A percentile compares a stretch with the other conserved stretches of the same genome.
phyloP scores from a whole-genome alignment of 1,140 invertebrate species.

The Uloborus diversus region DNA sequence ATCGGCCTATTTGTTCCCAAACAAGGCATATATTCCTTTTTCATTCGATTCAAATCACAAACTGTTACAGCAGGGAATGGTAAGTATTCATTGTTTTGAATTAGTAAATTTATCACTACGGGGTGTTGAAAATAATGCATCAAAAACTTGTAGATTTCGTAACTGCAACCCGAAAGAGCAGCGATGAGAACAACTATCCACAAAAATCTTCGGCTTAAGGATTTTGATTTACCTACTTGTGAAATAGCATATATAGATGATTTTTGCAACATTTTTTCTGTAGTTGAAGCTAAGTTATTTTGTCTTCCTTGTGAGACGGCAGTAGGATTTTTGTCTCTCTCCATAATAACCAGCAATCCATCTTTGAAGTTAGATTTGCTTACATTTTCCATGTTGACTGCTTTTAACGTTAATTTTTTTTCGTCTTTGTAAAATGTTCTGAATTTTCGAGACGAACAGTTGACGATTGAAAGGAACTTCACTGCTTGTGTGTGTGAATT shows the following conservation, averaged over 20 bases:
- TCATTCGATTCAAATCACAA: slow-evolving; percentile 15
- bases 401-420: no score
- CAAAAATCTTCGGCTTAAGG: neutral
- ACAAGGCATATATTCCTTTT: neutral
- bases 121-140: neutral
- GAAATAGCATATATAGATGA: neutral
- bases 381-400: no score
- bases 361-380: no score
- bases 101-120: neutral
- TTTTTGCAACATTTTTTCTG: neutral
- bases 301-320: no score
- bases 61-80: slow-evolving; percentile 11
- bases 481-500: no score
- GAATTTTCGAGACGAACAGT: no score
- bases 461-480: no score
- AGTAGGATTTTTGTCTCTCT: no score
- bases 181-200: neutral
- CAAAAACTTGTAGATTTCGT: neutral
- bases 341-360: no score
- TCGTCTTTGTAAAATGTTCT: no score
- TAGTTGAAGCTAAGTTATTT: no score
- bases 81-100: neutral
- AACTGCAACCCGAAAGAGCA: neutral
- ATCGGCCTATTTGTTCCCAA: neutral
- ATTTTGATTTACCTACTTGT: neutral